Conservation (phyloP, 2,888 invertebrate species). For the Callinectes sapidus region DNA sequence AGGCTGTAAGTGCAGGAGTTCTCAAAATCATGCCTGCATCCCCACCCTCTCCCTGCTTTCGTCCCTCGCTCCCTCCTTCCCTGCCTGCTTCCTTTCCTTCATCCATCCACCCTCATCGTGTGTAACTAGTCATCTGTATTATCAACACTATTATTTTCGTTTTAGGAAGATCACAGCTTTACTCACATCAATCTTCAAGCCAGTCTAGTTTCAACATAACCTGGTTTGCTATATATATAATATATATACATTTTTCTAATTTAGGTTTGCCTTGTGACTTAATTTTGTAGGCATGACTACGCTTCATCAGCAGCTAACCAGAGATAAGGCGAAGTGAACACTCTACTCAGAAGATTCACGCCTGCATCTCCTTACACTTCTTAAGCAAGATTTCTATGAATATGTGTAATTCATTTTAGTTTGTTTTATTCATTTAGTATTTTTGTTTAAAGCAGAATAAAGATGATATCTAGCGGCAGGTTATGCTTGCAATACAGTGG, state of each 20-base stretch:
- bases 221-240: background rate
- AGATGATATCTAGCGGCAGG: background rate
- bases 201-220: background rate
- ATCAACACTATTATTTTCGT: slow-evolving; percentile 1
- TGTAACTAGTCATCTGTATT: background rate
- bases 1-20: background rate
- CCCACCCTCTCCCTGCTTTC: background rate
- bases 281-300: background rate
- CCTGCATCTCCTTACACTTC: background rate
- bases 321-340: background rate
- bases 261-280: background rate
- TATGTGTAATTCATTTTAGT: background rate
- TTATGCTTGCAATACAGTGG: background rate
- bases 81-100: background rate
- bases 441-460: background rate
- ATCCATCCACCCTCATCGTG: background rate
- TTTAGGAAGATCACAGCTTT: background rate
- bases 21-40: background rate
- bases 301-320: background rate
- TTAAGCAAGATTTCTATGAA: background rate
- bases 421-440: background rate
- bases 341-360: background rate
- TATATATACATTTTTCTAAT: background rate
- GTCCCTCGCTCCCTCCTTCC: background rate
- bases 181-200: background rate